Percentiles rank a stretch among this genome's conserved stretches.
phyloP scores from a whole-genome alignment of 2,113 vertebrate species.

The Haemorhous mexicanus region DNA sequence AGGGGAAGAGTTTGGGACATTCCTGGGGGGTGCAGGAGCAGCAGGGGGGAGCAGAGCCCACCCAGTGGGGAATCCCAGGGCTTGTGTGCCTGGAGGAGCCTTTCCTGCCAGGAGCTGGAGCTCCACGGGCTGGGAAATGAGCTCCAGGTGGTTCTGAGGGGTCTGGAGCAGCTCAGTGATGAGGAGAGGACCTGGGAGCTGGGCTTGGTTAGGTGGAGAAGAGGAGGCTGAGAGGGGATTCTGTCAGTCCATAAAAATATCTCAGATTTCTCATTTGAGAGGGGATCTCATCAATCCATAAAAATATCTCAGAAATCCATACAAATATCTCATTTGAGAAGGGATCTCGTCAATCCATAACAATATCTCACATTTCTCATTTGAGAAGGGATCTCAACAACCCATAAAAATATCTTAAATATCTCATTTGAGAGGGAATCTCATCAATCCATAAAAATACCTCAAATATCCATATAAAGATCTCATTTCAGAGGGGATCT shows the following conservation, averaged over 20 bases:
- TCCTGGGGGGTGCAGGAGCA: neutral
- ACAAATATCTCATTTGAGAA: neutral
- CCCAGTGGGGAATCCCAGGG: rapidly evolving
- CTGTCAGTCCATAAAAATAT: too few relatives aligned
- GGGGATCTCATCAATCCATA: too few relatives aligned
- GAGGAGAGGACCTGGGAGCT: neutral
- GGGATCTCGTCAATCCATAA: rapidly evolving
- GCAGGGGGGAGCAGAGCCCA: neutral
- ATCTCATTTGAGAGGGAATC: neutral
- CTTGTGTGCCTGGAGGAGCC: neutral
- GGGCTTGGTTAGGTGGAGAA: neutral
- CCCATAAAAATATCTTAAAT: neutral
- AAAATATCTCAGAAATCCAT: too few relatives aligned
- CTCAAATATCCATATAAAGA: neutral
- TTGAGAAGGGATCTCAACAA: neutral
- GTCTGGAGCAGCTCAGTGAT: neutral
- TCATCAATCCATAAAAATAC: neutral
- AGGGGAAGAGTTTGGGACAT: rapidly evolving
- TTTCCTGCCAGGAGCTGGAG: neutral
- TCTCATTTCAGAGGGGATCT: too few relatives aligned
- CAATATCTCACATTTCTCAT: neutral
- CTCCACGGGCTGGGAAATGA: neutral
- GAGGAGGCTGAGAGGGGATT: neutral
- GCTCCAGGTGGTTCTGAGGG: neutral
- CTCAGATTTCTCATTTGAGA: too few relatives aligned